phyloP scores from a whole-genome alignment of 2,888 invertebrate species.

The Listrodromus nycthemerus region DNA sequence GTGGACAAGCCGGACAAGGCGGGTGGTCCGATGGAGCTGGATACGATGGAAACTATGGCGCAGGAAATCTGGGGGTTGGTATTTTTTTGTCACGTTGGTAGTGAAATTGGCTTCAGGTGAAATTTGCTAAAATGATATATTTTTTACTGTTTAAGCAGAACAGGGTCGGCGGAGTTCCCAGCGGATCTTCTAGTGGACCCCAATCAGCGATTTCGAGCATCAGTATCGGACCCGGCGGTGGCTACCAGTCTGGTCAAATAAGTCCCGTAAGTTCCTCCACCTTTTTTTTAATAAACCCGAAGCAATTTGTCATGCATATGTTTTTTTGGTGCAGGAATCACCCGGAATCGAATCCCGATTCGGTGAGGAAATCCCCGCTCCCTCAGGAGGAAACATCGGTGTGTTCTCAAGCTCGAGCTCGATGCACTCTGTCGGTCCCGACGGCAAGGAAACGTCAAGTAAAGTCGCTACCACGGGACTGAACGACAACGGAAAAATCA shows the following conservation, averaged over 20 bases:
- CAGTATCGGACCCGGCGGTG: slow-evolving; percentile 76
- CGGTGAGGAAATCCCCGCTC: slow-evolving; percentile 73
- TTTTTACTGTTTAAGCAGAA: neutral
- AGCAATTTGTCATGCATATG: too few species aligned
- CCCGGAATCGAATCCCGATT: slow-evolving; percentile 80
- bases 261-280: slow-evolving; percentile 74
- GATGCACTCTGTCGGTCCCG: slow-evolving; percentile 85
- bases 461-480: slow-evolving; percentile 88
- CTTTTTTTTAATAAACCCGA: neutral
- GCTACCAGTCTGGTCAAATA: slow-evolving; percentile 74
- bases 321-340: slow-evolving; percentile 69
- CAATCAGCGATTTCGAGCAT: slow-evolving; percentile 71
- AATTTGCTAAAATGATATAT: neutral
- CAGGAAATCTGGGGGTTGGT: too few species aligned
- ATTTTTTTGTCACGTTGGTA: too few species aligned
- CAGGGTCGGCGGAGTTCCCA: neutral
- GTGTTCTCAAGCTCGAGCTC: slow-evolving; percentile 89
- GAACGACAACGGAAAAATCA: slow-evolving; percentile 91
- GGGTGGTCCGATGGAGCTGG: too few species aligned
- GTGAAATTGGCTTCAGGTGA: too few species aligned
- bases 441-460: slow-evolving; percentile 86
- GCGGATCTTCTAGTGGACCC: slow-evolving; percentile 43
- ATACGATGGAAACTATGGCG: too few species aligned
- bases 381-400: slow-evolving; percentile 83
- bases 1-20: too few species aligned